phyloP scores from a whole-genome alignment of 2,888 invertebrate genomes.

The Cinara cedri region DNA sequence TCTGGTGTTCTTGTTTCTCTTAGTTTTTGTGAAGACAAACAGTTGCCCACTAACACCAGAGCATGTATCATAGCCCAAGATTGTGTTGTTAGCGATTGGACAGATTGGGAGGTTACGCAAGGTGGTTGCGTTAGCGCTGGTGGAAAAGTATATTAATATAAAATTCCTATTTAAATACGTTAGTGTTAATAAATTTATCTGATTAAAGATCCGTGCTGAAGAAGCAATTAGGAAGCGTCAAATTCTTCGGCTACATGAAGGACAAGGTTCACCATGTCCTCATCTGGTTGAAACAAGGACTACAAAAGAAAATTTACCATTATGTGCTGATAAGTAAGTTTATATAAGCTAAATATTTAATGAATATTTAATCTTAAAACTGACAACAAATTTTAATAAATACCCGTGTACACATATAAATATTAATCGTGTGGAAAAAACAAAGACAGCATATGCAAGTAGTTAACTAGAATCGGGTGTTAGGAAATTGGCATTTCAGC shows the following conservation, averaged over 20 bases:
- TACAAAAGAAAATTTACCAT: conserved; percentile 61
- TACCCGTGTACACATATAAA: no score
- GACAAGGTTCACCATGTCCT: conserved; percentile 63
- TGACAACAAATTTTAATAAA: no score
- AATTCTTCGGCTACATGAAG: conserved; percentile 62
- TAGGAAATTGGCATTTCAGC: no score
- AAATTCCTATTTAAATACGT: not conserved
- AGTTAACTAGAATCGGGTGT: no score
- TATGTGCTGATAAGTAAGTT: conserved; percentile 62
- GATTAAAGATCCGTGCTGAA: conserved; percentile 62
- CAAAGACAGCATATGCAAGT: no score
- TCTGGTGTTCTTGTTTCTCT: conserved; percentile 35
- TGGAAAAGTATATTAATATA: conserved; percentile 61
- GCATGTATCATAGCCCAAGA: conserved; percentile 68
- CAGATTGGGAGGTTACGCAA: conserved; percentile 67
- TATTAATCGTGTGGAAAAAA: no score
- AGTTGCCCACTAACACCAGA: conserved; percentile 60
- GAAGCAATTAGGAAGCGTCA: conserved; percentile 62
- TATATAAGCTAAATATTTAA: not conserved
- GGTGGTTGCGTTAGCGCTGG: conserved; percentile 65
- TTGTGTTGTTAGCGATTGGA: conserved; percentile 68
- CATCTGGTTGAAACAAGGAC: conserved; percentile 62
- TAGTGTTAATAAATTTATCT: not conserved
- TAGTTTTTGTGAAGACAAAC: conserved; percentile 56
- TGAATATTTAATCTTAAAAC: not conserved